Base-by-base conservation (phyloP, 2,888 invertebrate species). In the Eurytoma adleriae region DNA sequence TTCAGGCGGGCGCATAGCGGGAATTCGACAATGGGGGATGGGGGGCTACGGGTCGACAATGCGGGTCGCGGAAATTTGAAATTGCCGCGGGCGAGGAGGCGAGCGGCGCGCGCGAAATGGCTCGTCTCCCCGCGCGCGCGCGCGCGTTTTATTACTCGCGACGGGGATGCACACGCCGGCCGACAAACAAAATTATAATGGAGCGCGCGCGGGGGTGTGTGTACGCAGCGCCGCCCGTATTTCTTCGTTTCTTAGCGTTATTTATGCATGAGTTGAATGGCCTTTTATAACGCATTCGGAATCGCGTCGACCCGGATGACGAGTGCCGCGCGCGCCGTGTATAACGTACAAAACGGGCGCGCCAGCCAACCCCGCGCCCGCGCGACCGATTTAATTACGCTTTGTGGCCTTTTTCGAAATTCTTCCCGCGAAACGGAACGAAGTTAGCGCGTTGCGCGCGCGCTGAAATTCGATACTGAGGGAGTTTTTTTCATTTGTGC, bases 11-110 rank as follows among this genome's bases (percentile, higher is more conserved):
- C 50, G 50, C n/a, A 2, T 14, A 27, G 10, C 56, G n/a, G 3
- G 18, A 10, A 64, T 70, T 66, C 77, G 62, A 72, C 67, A 72
- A 40, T 52, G 70, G 52, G 14, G 52, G 20, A 16, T 20, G 57
- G 50, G 67, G 18, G 30, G 52, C 20, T 57, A 12, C 4, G 30
- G 24, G 16, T n/a, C 52, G 77, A 83, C 81, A 84, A 82, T 82
- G 79, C 73, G 74, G 70, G 64, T 12, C 20, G 16, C 78, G 80
- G 50, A 83, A 76, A 81, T 81, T 79, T 80, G 83, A 82, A 80
- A 84, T 83, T 81, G 80, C 81, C 82, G 77, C 79, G 64, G 79
- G 78, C 79, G 61, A 50, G 71, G 78, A 77, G 75, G 54, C 52
- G 70, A 72, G 54, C 56, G 67, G 30, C 48, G 54, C 57, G 61